Evolutionary conservation across 2,888 invertebrate genomes (phyloP), one percentile per base, ranked within the genome.

Genomic region (Horisme vitalbata): DNA sequence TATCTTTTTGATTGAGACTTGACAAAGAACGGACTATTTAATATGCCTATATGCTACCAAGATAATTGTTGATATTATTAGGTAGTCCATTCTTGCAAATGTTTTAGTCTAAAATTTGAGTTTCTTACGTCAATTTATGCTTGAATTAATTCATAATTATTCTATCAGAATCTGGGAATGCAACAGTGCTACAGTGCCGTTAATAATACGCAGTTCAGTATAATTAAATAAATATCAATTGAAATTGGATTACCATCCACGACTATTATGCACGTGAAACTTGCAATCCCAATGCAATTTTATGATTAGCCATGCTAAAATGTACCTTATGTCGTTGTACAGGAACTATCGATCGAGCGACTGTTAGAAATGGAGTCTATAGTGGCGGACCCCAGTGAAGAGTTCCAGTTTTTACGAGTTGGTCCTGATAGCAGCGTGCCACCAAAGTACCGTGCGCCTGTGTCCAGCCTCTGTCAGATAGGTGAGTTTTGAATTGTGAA

Each of bases 321-420:
- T 33, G 6, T 27, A 18, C 24, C 14, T 38, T 41, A 14, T 48
- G 8, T 13, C 10, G 9, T 10, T 14, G 12, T 26, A 31, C 89
- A 94, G 64, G 98, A 99, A 84, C 95, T 99, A 92, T 97, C 97
- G 2, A 94, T 98, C 61, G 98, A 99, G 72, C 92, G 96, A 67
- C 94, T 99, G 61, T 87, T 98, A 62, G 98, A 99, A 75, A 98
- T 98, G 47, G 99, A 99, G 67, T 84, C 89, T 5, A 63, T 87
- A 49, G 89, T 89, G 39, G 82, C 85, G 9, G 90, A 90, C 48
- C 77, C 85, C 15, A 79, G 70, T 50, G 88, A 88, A 61, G 90
- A 90, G 73, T 85, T 84, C 67, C 89, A 85, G 68, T 88, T 89
- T 65, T 84, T 93, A 23, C 83, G 92, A 23, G 92, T 93, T 10